Evolutionary conservation across 2,888 invertebrate species (phyloP).

Genomic region (Lampropteryx suffumata): DNA sequence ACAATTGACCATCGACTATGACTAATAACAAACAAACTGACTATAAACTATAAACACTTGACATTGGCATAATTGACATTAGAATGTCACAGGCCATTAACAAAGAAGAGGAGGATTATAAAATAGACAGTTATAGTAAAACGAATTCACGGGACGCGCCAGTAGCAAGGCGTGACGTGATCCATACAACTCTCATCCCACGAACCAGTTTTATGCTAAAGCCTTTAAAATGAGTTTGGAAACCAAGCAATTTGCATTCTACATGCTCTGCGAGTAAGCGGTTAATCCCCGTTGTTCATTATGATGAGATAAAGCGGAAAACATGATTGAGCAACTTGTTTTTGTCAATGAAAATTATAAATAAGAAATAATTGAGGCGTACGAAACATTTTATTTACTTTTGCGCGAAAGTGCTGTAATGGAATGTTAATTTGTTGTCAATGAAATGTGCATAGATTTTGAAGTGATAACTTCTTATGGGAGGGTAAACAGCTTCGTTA

Average conservation of each 20-base stretch:
- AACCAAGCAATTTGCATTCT: slow-evolving; percentile 22
- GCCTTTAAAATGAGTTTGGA: slow-evolving; percentile 23
- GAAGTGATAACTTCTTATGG: too few species aligned
- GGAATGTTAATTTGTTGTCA: too few species aligned
- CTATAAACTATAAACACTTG: too few species aligned
- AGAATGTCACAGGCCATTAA: too few species aligned
- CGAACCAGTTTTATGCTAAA: slow-evolving; percentile 5
- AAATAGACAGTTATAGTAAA: not conserved
- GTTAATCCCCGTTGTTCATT: slow-evolving; percentile 17
- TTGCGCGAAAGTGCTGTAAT: too few species aligned
- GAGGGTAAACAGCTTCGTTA: too few species aligned
- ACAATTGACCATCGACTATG: too few species aligned
- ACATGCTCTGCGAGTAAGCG: slow-evolving; percentile 10
- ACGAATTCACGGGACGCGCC: not conserved
- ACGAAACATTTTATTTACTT: not conserved
- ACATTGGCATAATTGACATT: too few species aligned
- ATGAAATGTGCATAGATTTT: too few species aligned
- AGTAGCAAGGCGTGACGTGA: not conserved
- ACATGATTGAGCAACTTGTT: slow-evolving; percentile 13
- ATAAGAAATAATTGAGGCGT: too few species aligned
- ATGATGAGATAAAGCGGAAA: slow-evolving; percentile 15
- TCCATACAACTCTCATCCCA: not conserved
- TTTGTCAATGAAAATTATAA: slow-evolving; percentile 9
- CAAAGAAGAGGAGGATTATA: too few species aligned
- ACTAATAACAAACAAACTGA: too few species aligned